phyloP scores from a whole-genome alignment of 2,113 vertebrate species.

The Tragelaphus scriptus region DNA sequence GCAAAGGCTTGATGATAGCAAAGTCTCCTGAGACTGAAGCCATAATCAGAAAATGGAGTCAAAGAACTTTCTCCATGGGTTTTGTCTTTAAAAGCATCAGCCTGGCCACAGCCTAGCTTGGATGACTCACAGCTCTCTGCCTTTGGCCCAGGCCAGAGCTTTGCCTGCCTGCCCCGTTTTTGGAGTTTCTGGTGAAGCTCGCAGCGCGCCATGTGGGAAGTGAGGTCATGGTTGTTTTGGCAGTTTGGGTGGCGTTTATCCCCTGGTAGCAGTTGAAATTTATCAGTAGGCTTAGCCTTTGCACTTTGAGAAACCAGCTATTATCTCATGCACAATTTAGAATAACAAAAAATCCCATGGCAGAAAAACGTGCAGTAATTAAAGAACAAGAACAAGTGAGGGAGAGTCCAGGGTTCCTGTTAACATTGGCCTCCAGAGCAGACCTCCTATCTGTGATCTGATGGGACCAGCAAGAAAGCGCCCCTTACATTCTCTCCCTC shows the following conservation, averaged over 20 bases:
- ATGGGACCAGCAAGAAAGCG: not conserved
- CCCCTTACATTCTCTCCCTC: not conserved
- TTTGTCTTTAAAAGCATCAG: not conserved
- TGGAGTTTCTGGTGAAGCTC: not conserved
- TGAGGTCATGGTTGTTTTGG: slow-evolving; percentile 67
- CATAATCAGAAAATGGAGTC: not conserved
- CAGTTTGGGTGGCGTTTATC: slow-evolving; percentile 41
- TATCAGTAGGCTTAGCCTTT: slow-evolving; percentile 77
- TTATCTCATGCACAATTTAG: slow-evolving; percentile 68
- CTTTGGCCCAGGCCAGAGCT: not conserved
- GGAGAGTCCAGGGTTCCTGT: not conserved
- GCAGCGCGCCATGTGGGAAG: not conserved
- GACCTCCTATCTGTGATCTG: not conserved
- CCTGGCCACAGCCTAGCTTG: not conserved
- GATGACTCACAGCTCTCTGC: not conserved
- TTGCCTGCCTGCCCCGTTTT: not conserved
- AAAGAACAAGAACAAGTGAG: slow-evolving; percentile 68
- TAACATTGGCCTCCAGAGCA: not conserved
- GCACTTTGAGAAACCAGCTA: slow-evolving; percentile 64
- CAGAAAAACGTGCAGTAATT: slow-evolving; percentile 26
- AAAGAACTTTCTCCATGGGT: not conserved
- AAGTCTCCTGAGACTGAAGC: not conserved
- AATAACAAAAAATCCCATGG: slow-evolving; percentile 47
- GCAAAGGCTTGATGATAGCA: not conserved
- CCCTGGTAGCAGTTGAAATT: slow-evolving; percentile 59